Evolutionary conservation across 2,797 vertebrate species (phyloP).

Genomic region (Salarias fasciatus): DNA sequence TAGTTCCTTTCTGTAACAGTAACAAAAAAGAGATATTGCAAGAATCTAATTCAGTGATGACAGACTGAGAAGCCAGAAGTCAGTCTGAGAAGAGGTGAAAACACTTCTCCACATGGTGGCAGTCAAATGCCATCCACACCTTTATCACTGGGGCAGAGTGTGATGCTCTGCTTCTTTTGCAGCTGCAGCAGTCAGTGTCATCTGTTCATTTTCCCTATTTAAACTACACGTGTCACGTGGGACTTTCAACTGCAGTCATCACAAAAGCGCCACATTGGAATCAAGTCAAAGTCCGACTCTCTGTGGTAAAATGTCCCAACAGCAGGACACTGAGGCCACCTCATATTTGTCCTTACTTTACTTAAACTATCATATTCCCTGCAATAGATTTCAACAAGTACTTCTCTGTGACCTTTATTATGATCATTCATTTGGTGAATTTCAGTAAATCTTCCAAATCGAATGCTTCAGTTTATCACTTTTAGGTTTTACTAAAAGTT

Average conservation of each 20-base stretch:
- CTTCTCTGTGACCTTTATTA: no score
- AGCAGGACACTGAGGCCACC: no score
- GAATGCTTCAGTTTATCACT: neutral
- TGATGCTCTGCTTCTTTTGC: neutral
- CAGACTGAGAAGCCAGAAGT: neutral
- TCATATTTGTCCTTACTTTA: neutral
- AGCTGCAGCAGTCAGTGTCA: neutral
- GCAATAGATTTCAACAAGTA: no score
- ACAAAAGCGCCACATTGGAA: neutral
- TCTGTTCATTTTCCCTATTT: neutral
- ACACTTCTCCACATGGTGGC: slow-evolving; percentile 68
- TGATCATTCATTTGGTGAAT: no score
- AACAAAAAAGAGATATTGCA: no score
- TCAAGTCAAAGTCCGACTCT: neutral
- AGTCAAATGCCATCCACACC: slow-evolving; percentile 31
- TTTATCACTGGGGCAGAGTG: neutral
- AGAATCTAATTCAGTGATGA: no score
- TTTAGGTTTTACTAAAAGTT: neutral
- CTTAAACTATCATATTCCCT: neutral
- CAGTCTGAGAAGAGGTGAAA: slow-evolving; percentile 13
- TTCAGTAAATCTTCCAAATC: neutral
- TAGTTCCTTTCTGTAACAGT: no score
- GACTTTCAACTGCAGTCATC: slow-evolving; percentile 2
- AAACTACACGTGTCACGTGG: slow-evolving; percentile 6
- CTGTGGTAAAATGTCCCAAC: no score